These are phyloP conservation scores for Epicauta chinensis DNA, from an alignment of 1,140 invertebrate species.

Conservation along the genomic window DNA sequence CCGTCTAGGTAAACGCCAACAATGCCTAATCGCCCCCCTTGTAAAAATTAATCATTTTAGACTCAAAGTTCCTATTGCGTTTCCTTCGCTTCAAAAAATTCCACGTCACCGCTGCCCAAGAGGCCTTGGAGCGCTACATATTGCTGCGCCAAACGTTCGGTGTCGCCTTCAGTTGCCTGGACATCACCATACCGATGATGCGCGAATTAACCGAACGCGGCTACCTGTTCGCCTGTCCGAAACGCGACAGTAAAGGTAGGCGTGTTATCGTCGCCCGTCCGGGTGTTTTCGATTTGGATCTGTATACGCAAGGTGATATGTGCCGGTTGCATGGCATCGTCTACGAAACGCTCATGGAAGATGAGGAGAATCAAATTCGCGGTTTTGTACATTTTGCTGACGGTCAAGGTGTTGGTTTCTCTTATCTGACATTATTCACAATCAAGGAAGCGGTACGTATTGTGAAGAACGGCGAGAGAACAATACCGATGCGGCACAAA, in stretches of 20 bases:
- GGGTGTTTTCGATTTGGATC: slow-evolving; percentile 74
- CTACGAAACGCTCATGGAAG: slow-evolving; percentile 74
- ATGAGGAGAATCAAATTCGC: slow-evolving; percentile 70
- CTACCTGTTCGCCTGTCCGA: slow-evolving; percentile 72
- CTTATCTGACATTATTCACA: slow-evolving; percentile 68
- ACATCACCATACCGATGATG: slow-evolving; percentile 62
- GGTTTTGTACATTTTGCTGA: slow-evolving; percentile 69
- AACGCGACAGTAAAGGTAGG: slow-evolving; percentile 67
- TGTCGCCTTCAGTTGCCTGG: slow-evolving; percentile 66
- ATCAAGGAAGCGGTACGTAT: slow-evolving; percentile 70
- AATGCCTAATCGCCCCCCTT: not conserved
- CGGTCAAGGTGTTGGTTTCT: slow-evolving; percentile 64
- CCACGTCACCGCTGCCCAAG: slow-evolving; percentile 72
- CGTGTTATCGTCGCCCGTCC: slow-evolving; percentile 70
- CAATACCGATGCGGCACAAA: slow-evolving; percentile 78
- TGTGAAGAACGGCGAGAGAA: slow-evolving; percentile 75
- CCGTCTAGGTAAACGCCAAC: slow-evolving; percentile 54
- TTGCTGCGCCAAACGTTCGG: slow-evolving; percentile 67
- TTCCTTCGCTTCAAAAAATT: slow-evolving; percentile 81
- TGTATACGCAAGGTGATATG: slow-evolving; percentile 72
- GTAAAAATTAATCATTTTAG: slow-evolving; percentile 43
- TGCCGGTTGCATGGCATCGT: slow-evolving; percentile 69
- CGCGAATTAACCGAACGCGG: slow-evolving; percentile 64
- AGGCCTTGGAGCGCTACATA: slow-evolving; percentile 74
- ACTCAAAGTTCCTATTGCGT: slow-evolving; percentile 66